Evolutionary conservation across 2,888 invertebrate species (phyloP).

Genomic region (Barypeithes pellucidus): DNA sequence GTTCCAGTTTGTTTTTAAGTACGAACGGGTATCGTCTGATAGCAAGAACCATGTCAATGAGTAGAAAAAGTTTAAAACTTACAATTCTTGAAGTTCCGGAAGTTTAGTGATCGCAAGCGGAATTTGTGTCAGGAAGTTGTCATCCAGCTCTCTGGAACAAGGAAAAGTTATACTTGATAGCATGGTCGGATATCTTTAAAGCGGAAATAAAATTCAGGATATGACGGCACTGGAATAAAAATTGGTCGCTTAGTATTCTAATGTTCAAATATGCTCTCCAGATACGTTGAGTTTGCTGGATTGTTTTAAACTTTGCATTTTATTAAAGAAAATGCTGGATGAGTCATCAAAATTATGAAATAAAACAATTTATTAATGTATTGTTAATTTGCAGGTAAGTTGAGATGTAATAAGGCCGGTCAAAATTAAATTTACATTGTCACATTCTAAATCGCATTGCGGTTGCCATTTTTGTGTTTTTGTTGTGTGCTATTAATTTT

Average conservation of each 20-base stretch:
- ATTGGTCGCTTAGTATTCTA: slow-evolving; percentile 17
- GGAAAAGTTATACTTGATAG: slow-evolving; percentile 9
- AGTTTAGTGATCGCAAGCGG: slow-evolving; percentile 84
- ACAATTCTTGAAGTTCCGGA: slow-evolving; percentile 88
- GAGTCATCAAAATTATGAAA: background rate
- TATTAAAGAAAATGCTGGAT: too few relatives aligned
- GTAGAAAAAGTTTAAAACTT: slow-evolving; percentile 72
- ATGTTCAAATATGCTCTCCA: background rate
- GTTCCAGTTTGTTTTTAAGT: background rate
- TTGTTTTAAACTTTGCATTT: background rate
- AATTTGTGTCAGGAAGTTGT: slow-evolving; percentile 82
- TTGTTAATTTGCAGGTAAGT: too few relatives aligned
- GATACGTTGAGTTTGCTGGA: background rate
- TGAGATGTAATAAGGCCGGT: too few relatives aligned
- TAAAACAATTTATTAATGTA: background rate
- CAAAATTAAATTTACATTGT: too few relatives aligned
- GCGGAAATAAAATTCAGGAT: slow-evolving; percentile 7
- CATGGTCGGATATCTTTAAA: slow-evolving; percentile 6
- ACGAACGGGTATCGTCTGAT: background rate
- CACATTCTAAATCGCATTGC: too few relatives aligned
- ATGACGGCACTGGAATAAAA: slow-evolving; percentile 4
- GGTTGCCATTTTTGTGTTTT: too few relatives aligned
- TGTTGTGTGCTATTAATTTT: too few relatives aligned
- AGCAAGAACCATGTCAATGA: slow-evolving; percentile 12
- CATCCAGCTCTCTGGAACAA: slow-evolving; percentile 81